These are phyloP conservation scores for Microcebus jonahi DNA, from an alignment of 2,113 vertebrate genomes.

Conservation along the genomic window DNA sequence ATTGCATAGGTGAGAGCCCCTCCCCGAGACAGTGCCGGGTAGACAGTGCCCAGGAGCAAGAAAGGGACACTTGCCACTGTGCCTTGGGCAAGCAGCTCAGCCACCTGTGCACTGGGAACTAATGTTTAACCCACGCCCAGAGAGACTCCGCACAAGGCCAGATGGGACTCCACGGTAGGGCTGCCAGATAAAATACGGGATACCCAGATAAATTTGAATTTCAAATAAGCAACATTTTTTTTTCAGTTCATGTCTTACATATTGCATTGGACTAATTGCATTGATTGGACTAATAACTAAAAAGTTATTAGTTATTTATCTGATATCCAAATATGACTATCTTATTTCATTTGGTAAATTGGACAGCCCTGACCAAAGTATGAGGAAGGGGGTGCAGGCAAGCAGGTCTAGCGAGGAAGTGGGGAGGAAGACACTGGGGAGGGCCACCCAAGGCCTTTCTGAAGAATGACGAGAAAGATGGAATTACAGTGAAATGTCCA, in stretches of 20 bases:
- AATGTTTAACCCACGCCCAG: rapidly evolving
- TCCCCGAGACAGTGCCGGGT: rapidly evolving
- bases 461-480: rapidly evolving
- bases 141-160: rapidly evolving
- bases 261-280: background rate
- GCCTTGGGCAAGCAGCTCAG: rapidly evolving
- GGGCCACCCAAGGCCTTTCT: background rate
- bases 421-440: background rate
- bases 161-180: background rate
- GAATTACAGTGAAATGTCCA: background rate
- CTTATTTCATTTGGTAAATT: background rate
- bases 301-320: background rate
- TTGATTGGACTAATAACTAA: too few species aligned
- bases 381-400: background rate
- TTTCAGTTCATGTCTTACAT: background rate
- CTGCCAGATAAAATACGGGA: background rate
- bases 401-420: too few species aligned
- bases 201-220: background rate
- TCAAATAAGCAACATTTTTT: background rate
- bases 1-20: rapidly evolving
- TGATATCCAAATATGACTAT: background rate
- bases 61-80: rapidly evolving
- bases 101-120: too few species aligned
- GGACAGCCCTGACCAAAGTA: background rate
- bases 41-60: rapidly evolving